phyloP scores from a whole-genome alignment of 2,888 invertebrate genomes.

The Lutraria lutraria region DNA sequence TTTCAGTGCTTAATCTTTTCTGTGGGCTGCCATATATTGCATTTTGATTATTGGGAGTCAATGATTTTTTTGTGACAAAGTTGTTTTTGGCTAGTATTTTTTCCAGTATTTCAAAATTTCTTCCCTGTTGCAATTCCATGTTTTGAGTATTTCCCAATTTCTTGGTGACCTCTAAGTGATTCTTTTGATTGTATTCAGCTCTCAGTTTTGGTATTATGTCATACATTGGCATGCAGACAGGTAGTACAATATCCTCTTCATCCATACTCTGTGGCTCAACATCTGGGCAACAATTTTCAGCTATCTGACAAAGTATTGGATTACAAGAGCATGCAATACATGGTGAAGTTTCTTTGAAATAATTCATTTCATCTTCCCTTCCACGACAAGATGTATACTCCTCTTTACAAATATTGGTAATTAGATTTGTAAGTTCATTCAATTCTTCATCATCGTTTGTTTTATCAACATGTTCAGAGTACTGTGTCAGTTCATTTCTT shows the following conservation, averaged over 20 bases:
- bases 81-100: not conserved
- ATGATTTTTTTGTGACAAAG: not conserved
- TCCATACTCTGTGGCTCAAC: not conserved
- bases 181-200: not conserved
- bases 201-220: not conserved
- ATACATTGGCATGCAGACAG: not conserved
- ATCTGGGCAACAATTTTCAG: conserved; percentile 40
- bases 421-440: not conserved
- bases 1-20: not conserved
- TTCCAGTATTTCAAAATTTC: not conserved
- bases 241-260: not conserved
- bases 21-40: not conserved
- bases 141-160: not conserved
- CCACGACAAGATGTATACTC: conserved; percentile 5
- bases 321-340: conserved; percentile 25
- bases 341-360: conserved; percentile 4
- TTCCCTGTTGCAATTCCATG: not conserved
- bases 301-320: conserved; percentile 19
- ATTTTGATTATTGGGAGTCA: not conserved
- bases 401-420: conserved; percentile 27
- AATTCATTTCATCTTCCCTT: not conserved
- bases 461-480: not conserved
- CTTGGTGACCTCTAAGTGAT: not conserved
- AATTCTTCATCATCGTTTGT: not conserved
- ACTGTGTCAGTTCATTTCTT: not conserved